A percentile compares a stretch with the other conserved stretches of the same genome.
phyloP scores from a whole-genome alignment of 2,113 vertebrate genomes.

The Xiphorhynchus elegans region DNA sequence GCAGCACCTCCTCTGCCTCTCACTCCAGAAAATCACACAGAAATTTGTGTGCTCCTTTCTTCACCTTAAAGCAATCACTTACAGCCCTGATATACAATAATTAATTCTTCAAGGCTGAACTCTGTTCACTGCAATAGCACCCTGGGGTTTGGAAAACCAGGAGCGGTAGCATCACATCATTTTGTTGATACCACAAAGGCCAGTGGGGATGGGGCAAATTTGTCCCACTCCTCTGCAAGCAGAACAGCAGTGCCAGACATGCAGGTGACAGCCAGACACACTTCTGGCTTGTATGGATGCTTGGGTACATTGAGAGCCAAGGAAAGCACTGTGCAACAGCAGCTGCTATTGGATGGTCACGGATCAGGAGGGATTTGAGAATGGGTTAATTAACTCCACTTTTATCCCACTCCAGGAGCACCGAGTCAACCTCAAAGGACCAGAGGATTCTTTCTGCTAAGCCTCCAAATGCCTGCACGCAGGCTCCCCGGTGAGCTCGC shows the following conservation, averaged over 20 bases:
- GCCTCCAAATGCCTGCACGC: not conserved
- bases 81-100: not conserved
- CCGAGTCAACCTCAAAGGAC: not conserved
- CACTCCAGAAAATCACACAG: not conserved
- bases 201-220: rapidly evolving
- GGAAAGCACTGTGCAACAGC: not conserved
- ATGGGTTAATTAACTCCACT: conserved; percentile 8
- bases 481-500: not conserved
- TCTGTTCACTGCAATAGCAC: not conserved
- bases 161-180: rapidly evolving
- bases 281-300: not conserved
- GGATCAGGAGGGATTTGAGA: not conserved
- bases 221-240: not conserved
- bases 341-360: not conserved
- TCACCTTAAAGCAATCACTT: not conserved
- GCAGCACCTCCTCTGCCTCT: not conserved
- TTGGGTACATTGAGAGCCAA: not conserved
- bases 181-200: not conserved
- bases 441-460: conserved; percentile 33
- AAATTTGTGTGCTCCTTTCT: not conserved
- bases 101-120: not conserved
- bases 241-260: not conserved
- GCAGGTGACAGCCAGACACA: not conserved
- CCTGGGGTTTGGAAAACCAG: rapidly evolving
- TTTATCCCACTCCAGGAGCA: not conserved